Evolutionary conservation across 1,140 invertebrate genomes (phyloP), one percentile per base, ranked within the genome.

Genomic region (Brachionus asplanchnoidis): DNA sequence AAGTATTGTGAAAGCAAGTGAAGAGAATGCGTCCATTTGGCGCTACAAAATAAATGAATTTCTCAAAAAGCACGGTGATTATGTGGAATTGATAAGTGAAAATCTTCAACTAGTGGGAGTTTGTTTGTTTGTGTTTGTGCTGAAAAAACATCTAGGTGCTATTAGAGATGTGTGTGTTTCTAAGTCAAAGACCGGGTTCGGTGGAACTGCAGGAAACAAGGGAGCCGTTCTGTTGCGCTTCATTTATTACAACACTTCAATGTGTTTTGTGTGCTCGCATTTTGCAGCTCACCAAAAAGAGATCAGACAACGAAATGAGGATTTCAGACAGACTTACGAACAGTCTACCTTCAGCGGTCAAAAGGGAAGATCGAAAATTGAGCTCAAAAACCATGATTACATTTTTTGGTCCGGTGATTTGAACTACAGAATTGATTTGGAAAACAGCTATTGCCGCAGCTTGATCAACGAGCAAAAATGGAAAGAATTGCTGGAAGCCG

Each of bases 341-440:
- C 83, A 50, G 36, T 77, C 50, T 0, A 14, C 4, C 26, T 32
- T 84, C 9, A 56, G n/a, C 42, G 84, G 42, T n/a, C 77, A 28
- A 56, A 83, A 53, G 56, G 23, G 56, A 36, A 8, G 14, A 46
- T n/a, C 87, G 92, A 92, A 92, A 95, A 28, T 91, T 95, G 85
- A 95, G 94, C 0, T 89, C 0, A 94, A 95, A 89, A 94, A 95
- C 12, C 97, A 99, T 89, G 97, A 99, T 91, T 98, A 97, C 90
- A 93, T 99, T 0, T 99, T 99, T 89, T 99, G 97, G 97, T 97
- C 96, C 89, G 98, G 98, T 0, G 98, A 99, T 91, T 99, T 99
- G 89, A 99, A 99, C 89, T 99, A 99, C 88, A 92, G 98, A 83
- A 94, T 99, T 85, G 97, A 98, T 88, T 93, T 99, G 92, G 93